Base-by-base conservation (phyloP, 2,888 invertebrate genomes). In the Dynastes grantii region DNA sequence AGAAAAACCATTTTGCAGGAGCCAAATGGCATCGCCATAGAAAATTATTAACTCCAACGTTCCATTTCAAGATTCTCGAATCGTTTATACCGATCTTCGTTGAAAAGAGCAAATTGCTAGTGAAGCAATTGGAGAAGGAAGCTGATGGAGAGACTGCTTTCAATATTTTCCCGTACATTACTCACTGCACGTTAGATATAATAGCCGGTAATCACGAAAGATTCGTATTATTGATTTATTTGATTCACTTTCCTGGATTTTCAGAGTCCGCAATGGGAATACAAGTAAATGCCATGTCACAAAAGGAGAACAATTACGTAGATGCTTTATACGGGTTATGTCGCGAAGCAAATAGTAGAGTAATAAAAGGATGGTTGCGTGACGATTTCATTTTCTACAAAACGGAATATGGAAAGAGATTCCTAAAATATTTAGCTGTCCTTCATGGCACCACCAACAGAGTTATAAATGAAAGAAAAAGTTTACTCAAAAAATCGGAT, bases 251-350 rank as follows among this genome's bases (percentile, higher is more conserved):
- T 16, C 5, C 6, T 37, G 13, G n/a, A 40, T 55, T 77, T 90
- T 68, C 89, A 94, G 95, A 96, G 89, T 93, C 95, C 9, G 94
- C 96, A 8, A 96, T 96, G 96, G 96, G 95, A 0, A 91, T 92
- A 13, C 90, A 91, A 40, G 89, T 95, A 0, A 90, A 94, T 85
- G 94, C 95, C 0, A 95, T 95, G 86, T 89, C 89, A 3, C 90
- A 93, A 84, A 89, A 89, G 9, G 91, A 94, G 81, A 93, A 94
- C 0, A 91, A 92, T 82, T 95, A 95, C 85, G 94, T 95, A 0
- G 90, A 90, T 84, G 92, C 94, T 8, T 92, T 95, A 67, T 88
- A 90, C 67, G 87, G 87, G 91, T n/a, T 61, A 40, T 45, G 61
- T 37, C 27, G 45, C 9, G 73, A 75, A 49, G 27, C 40, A 32